Base-by-base conservation (phyloP, 2,888 invertebrate species). In the Heteromyza rotundicornis region DNA sequence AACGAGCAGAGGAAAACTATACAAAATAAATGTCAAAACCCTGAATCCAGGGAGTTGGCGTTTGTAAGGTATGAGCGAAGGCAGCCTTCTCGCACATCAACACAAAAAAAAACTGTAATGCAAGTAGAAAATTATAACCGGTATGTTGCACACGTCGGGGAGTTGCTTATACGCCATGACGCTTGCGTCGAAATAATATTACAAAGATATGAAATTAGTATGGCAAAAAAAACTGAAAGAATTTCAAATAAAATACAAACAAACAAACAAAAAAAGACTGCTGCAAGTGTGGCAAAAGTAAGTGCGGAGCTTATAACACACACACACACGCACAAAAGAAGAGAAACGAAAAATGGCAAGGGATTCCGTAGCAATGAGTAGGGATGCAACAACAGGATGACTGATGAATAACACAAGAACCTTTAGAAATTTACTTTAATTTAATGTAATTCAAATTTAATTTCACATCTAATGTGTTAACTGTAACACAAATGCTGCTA, bases 11-110 rank as follows among this genome's bases (percentile, higher is more conserved):
- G 27, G 2, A 66, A 60, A 60, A 59, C 61, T 64, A 67, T 68
- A 70, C 69, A 32, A 60, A 58, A 54, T 55, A 60, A 63, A 63
- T 53, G 60, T 60, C 63, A 60, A 24, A 57, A 40, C 35, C 64
- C 60, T 51, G 36, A 35, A 55, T 58, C 17, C 19, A 49, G 55
- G 3, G 14, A 10, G 40, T n/a, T n/a, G n/a, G n/a, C n/a, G n/a
- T n/a, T n/a, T n/a, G n/a, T n/a, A n/a, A n/a, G n/a, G n/a, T n/a
- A n/a, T n/a, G n/a, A n/a, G n/a, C n/a, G n/a, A n/a, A n/a, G n/a
- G n/a, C n/a, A n/a, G n/a, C n/a, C n/a, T n/a, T n/a, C n/a, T n/a
- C n/a, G n/a, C n/a, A n/a, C n/a, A n/a, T n/a, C n/a, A 49, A 19
- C 20, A 49, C 3, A 49, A 20, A 20, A 20, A 49, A 49, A 49